Evolutionary conservation across 1,140 invertebrate species (phyloP), one percentile per base, ranked within the genome.

Genomic region (Drosophila fuyamai): DNA sequence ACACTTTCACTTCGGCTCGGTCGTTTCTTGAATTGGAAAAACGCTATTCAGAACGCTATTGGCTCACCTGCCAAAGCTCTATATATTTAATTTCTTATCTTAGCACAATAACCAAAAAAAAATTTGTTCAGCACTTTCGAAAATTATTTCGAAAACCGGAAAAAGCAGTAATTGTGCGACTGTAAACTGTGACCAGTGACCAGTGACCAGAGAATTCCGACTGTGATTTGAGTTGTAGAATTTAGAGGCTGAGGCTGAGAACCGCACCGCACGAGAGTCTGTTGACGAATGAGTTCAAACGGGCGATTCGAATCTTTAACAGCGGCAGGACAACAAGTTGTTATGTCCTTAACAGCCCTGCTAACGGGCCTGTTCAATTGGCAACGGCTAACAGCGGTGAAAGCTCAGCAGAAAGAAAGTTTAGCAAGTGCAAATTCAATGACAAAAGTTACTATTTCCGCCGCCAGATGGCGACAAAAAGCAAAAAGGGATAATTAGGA

Each of bases 251-350:
- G 61, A 53, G 59, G 50, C 74, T 86, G 74, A 68, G 60, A 75
- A 86, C 81, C 81, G 82, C 75, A 85, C 63, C 81, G 81, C 81
- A 85, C 81, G 77, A 81, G 68, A 68, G 77, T 85, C 73, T 85
- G 74, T 85, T 78, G 81, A 85, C 77, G 81, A 84, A 84, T 84
- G 81, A 65, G 55, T 83, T 71, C 47, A 53, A 67, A 67, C 46
- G n/a, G 43, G 1, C 43, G 27, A 5, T 48, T 63, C 58, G 50
- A 59, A 50, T 62, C 35, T 44, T 36, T 40, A 58, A 59, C 66
- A 79, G 77, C 65, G 66, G 55, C 72, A 63, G 61, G 50, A 76
- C 76, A 84, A 84, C 81, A 84, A 79, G 81, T 84, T 79, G 76
- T 53, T 71, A 23, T 54, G 65, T 48, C 36, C 13, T 41, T 68